phyloP scores from a whole-genome alignment of 2,113 vertebrate species.

The Platichthys stellatus region DNA sequence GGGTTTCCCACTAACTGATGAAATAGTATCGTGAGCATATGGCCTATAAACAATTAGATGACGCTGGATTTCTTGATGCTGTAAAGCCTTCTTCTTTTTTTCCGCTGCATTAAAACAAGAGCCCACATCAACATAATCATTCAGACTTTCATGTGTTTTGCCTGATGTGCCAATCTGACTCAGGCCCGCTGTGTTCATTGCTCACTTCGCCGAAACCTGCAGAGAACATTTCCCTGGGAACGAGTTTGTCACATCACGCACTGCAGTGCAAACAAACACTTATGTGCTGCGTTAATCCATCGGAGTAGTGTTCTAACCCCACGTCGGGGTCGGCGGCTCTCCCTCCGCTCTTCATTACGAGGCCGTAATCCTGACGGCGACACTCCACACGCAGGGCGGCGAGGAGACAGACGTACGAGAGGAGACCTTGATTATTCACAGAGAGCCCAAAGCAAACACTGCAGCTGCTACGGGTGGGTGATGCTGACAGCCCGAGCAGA shows the following conservation, averaged over 20 bases:
- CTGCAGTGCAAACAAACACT: conserved; percentile 57
- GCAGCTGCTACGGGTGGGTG: conserved; percentile 49
- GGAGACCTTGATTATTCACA: conserved; percentile 56
- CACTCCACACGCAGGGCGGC: conserved; percentile 43
- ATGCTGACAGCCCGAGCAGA: conserved; percentile 50
- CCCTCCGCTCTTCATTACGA: conserved; percentile 73
- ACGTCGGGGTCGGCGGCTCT: conserved; percentile 40
- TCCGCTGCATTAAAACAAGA: conserved; percentile 2
- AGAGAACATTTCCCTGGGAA: conserved; percentile 50
- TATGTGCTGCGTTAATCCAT: conserved; percentile 66
- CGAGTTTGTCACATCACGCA: conserved; percentile 49
- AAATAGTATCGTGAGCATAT: conserved; percentile 50
- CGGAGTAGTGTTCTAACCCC: conserved; percentile 38
- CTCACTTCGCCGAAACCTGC: background rate
- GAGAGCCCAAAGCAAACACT: conserved; percentile 61
- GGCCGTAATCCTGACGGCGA: conserved; percentile 70
- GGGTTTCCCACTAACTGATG: conserved; percentile 51
- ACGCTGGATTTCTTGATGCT: conserved; percentile 4
- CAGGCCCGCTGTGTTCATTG: conserved; percentile 24
- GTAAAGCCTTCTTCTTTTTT: conserved; percentile 4
- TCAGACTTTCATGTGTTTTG: conserved; percentile 42
- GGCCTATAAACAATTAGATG: conserved; percentile 44
- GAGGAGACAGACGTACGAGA: conserved; percentile 32
- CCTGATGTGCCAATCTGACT: conserved; percentile 31
- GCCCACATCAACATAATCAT: background rate